Conservation (phyloP, 2,797 vertebrate genomes). For the Sebastes melanostomus region DNA sequence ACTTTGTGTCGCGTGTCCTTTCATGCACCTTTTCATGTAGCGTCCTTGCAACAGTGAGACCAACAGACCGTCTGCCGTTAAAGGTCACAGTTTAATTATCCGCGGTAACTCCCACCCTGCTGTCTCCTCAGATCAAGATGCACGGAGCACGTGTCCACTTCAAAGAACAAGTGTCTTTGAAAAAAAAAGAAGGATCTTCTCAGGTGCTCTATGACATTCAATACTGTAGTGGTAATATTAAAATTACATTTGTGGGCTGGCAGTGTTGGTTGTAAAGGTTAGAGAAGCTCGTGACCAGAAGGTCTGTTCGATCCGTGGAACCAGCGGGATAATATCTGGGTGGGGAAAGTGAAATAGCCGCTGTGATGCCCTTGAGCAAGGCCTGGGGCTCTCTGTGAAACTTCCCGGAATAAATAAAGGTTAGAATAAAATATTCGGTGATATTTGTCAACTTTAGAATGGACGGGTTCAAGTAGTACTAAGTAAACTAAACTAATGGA, state of each 20-base stretch:
- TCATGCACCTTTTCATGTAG: background rate
- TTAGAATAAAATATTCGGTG: background rate
- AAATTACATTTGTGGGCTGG: background rate
- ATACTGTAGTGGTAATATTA: too few relatives aligned
- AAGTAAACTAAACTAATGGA: background rate
- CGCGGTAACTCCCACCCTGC: background rate
- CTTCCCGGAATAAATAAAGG: background rate
- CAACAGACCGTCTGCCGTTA: slow-evolving; percentile 7
- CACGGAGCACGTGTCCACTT: background rate
- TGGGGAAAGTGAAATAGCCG: background rate
- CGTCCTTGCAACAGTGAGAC: slow-evolving; percentile 3
- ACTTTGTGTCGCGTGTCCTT: background rate
- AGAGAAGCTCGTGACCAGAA: background rate
- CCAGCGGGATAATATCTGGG: background rate
- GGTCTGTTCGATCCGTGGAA: background rate
- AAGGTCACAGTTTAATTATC: slow-evolving; percentile 51
- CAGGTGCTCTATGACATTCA: background rate
- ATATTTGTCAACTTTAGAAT: background rate
- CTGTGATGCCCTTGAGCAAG: background rate
- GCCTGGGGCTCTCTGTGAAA: background rate
- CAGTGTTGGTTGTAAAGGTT: background rate
- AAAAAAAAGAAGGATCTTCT: background rate
- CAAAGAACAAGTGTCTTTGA: background rate
- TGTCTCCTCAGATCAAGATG: slow-evolving; percentile 5
- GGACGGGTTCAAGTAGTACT: background rate